Percentiles rank a stretch among this genome's conserved stretches.
Conservation (phyloP, 2,113 vertebrate genomes). For the Engraulis encrasicolus region DNA sequence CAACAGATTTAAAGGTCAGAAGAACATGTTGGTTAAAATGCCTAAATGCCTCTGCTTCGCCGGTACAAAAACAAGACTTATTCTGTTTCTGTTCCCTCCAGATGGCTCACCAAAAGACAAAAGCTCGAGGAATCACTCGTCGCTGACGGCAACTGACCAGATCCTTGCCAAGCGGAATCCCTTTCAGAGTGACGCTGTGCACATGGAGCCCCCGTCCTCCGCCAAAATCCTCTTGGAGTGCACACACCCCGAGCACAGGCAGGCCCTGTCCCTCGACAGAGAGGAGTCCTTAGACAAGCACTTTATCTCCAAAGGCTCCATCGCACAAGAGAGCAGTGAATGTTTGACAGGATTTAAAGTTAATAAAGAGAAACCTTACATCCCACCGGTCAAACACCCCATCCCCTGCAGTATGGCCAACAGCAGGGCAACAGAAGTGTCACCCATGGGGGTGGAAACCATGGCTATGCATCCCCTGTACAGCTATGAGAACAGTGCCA, state of each 20-base stretch:
- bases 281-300: constrained; percentile 85
- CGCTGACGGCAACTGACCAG: constrained; percentile 87
- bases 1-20: no score
- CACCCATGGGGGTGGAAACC: constrained; percentile 79
- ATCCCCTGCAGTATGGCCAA: constrained; percentile 79
- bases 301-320: constrained; percentile 78
- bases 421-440: constrained; percentile 82
- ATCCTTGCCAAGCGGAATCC: constrained; percentile 86
- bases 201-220: constrained; percentile 86
- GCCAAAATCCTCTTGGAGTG: constrained; percentile 88
- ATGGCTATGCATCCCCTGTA: constrained; percentile 78
- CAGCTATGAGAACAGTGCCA: constrained; percentile 80
- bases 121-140: constrained; percentile 89
- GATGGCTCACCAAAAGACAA: constrained; percentile 94
- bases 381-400: constrained; percentile 84
- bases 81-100: constrained; percentile 65
- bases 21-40: no score
- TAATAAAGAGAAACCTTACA: constrained; percentile 88
- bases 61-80: background rate
- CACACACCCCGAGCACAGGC: constrained; percentile 91
- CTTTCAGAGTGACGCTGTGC: constrained; percentile 87
- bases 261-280: constrained; percentile 81
- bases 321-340: constrained; percentile 76
- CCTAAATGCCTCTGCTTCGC: background rate
- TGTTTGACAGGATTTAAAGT: constrained; percentile 84